phyloP scores from a whole-genome alignment of 2,888 invertebrate species.

The Epinotia brunnichana region DNA sequence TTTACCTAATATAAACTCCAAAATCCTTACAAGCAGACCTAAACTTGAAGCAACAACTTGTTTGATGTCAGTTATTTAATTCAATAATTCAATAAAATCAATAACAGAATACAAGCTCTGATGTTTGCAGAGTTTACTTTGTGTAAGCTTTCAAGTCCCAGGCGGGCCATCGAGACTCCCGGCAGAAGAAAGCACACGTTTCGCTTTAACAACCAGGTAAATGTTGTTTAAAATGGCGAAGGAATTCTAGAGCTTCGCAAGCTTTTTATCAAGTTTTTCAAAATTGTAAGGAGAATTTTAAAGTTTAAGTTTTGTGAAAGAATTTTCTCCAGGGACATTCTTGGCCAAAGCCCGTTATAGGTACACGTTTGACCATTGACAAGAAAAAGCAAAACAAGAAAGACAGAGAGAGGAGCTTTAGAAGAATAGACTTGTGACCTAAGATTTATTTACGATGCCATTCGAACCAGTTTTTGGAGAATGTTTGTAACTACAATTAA shows the following conservation, averaged over 20 bases:
- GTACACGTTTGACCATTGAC: neutral
- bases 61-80: neutral
- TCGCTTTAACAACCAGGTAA: conserved; percentile 33
- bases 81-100: neutral
- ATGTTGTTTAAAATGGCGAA: conserved; percentile 36
- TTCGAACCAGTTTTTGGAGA: no score
- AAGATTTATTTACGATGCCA: no score
- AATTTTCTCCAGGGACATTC: neutral
- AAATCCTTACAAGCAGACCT: neutral
- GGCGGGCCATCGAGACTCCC: conserved; percentile 21
- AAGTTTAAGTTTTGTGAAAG: neutral
- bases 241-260: conserved; percentile 17
- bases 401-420: no score
- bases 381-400: neutral
- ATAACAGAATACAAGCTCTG: conserved; percentile 10
- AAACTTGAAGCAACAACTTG: neutral
- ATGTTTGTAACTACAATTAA: no score
- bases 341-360: neutral
- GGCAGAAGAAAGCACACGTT: conserved; percentile 32
- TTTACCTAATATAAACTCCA: no score
- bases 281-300: conserved; percentile 4
- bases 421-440: no score
- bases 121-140: neutral
- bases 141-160: conserved; percentile 8
- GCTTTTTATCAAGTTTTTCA: conserved; percentile 4